Percentiles rank a stretch among this genome's conserved stretches.
phyloP scores from a whole-genome alignment of 2,888 invertebrate species.

The Eugnorisma glareosa region DNA sequence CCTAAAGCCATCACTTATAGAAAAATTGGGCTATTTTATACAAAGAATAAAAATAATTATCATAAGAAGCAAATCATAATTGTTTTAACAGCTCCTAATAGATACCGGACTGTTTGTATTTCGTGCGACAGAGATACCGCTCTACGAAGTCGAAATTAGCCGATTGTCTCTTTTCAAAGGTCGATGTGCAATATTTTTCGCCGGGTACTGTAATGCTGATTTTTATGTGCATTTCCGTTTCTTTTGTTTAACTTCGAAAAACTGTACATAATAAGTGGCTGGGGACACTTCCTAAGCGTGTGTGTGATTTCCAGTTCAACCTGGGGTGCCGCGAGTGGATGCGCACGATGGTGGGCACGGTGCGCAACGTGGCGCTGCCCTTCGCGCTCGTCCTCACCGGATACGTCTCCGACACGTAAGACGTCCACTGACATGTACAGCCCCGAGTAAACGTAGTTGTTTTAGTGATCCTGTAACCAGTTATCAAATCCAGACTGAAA shows the following conservation, averaged over 20 bases:
- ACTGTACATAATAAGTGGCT: background rate
- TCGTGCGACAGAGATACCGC: too few relatives aligned
- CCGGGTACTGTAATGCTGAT: too few relatives aligned
- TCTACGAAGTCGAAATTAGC: too few relatives aligned
- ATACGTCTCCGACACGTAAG: constrained; percentile 92
- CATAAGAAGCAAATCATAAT: too few relatives aligned
- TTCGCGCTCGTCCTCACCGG: constrained; percentile 93
- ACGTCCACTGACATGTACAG: background rate
- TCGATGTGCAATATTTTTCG: too few relatives aligned
- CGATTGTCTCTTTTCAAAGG: too few relatives aligned
- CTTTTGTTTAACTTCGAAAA: background rate
- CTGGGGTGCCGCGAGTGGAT: constrained; percentile 93
- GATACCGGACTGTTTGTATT: too few relatives aligned
- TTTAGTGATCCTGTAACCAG: background rate
- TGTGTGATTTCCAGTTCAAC: constrained; percentile 87
- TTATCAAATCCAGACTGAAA: background rate
- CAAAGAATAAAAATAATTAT: too few relatives aligned
- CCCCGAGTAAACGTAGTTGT: background rate
- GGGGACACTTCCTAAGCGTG: background rate
- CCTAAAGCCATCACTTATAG: too few relatives aligned
- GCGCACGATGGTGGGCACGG: constrained; percentile 93
- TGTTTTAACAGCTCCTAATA: too few relatives aligned
- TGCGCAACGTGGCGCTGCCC: constrained; percentile 93
- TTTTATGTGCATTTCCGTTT: background rate
- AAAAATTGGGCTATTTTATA: too few relatives aligned